Conservation (phyloP, 2,113 vertebrate species). For the Pachyramphus minor region DNA sequence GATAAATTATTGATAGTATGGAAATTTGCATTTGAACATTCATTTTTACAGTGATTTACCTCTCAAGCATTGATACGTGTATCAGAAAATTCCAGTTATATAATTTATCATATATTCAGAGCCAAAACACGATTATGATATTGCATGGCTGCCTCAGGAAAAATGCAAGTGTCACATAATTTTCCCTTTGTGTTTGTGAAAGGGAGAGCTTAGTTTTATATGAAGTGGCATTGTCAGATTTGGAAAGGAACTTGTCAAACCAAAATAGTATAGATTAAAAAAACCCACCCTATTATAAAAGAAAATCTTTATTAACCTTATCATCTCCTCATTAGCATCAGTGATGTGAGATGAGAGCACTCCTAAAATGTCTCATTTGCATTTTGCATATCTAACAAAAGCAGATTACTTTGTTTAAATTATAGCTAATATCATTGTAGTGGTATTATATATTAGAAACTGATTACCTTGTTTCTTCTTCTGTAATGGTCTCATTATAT, state of each 20-base stretch:
- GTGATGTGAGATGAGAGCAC: slow-evolving; percentile 19
- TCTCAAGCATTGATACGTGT: background rate
- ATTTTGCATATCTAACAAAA: slow-evolving; percentile 67
- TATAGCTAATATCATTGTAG: slow-evolving; percentile 58
- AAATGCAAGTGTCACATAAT: background rate
- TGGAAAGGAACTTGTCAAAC: background rate
- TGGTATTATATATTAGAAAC: slow-evolving; percentile 68
- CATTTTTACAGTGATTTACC: background rate
- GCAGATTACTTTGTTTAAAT: slow-evolving; percentile 64
- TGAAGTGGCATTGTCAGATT: background rate
- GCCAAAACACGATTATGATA: background rate
- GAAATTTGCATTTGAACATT: background rate
- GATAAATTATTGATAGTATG: background rate
- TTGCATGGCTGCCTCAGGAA: background rate
- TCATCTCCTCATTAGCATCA: slow-evolving; percentile 49
- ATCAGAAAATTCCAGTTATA: background rate
- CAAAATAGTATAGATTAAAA: background rate
- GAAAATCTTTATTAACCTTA: slow-evolving; percentile 61
- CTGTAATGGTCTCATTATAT: slow-evolving; percentile 68
- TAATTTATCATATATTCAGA: background rate
- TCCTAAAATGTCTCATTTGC: slow-evolving; percentile 69
- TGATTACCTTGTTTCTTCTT: slow-evolving; percentile 64
- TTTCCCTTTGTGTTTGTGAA: background rate
- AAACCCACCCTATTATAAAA: slow-evolving; percentile 23
- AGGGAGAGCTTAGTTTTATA: background rate